Conservation (phyloP, 2,888 invertebrate species). For the Watsonalla binaria region DNA sequence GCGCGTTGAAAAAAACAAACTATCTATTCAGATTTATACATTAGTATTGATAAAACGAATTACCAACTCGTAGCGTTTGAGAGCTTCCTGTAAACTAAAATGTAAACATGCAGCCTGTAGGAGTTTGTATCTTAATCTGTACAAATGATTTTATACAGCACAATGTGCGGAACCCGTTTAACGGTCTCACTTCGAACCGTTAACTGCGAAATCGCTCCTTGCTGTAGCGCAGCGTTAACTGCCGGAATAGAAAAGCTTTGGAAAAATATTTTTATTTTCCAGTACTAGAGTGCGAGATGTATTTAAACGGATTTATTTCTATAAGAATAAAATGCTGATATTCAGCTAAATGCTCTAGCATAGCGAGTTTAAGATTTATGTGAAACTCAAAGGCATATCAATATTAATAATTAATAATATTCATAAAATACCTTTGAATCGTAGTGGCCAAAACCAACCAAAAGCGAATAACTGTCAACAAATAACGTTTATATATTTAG, state of each 20-base stretch:
- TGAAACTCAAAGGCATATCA: background rate
- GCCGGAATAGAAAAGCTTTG: constrained; percentile 12
- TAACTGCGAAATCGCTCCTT: constrained; percentile 55
- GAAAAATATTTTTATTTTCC: background rate
- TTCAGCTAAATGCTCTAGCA: background rate
- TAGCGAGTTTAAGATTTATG: background rate
- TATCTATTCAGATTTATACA: too few species aligned
- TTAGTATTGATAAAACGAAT: background rate
- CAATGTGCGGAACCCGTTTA: constrained; percentile 52
- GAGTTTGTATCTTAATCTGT: constrained; percentile 30
- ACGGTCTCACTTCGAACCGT: constrained; percentile 56
- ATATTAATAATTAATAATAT: background rate
- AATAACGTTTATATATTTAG: background rate
- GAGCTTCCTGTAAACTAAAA: background rate
- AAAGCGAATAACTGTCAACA: too few species aligned
- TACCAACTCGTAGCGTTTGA: background rate
- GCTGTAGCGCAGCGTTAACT: constrained; percentile 26
- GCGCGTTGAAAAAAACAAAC: too few species aligned
- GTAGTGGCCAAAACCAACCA: background rate
- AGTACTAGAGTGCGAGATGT: background rate
- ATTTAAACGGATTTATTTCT: too few species aligned
- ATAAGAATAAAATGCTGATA: too few species aligned
- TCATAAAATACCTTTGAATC: background rate
- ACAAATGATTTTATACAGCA: constrained; percentile 37
- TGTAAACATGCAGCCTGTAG: constrained; percentile 6